Evolutionary conservation across 2,888 invertebrate genomes (phyloP).

Genomic region (Cheilosia vulpina): DNA sequence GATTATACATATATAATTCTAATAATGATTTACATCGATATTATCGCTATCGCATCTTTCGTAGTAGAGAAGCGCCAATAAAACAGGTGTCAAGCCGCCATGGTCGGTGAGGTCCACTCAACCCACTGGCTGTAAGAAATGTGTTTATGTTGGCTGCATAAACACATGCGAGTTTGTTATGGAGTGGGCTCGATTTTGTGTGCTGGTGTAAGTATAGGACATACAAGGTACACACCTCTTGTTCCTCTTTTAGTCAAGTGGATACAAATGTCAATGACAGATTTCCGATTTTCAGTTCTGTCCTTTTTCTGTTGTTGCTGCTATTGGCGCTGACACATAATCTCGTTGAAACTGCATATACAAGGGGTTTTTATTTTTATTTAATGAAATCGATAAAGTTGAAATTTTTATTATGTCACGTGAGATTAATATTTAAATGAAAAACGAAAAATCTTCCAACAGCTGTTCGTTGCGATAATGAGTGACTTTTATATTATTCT

Average conservation of each 20-base stretch:
- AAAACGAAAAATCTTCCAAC: conserved; percentile 18
- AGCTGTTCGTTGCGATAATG: conserved; percentile 23
- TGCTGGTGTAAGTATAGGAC: conserved; percentile 14
- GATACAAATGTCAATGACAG: conserved; percentile 54
- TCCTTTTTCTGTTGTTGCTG: conserved; percentile 42
- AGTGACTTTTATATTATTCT: conserved; percentile 27
- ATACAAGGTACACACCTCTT: conserved; percentile 24
- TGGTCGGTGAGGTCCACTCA: conserved; percentile 59
- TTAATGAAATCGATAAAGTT: conserved; percentile 50
- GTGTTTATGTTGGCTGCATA: conserved; percentile 24
- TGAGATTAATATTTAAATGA: conserved; percentile 7
- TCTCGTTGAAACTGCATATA: conserved; percentile 51
- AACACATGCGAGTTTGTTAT: not conserved
- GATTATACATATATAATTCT: conserved; percentile 15
- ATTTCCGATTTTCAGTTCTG: conserved; percentile 33
- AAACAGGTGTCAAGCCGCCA: conserved; percentile 56
- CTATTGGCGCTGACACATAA: conserved; percentile 38
- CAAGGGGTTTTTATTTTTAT: conserved; percentile 11
- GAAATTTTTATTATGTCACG: conserved; percentile 13
- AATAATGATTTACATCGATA: conserved; percentile 31
- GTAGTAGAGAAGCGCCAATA: conserved; percentile 38
- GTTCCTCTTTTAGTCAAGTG: conserved; percentile 50
- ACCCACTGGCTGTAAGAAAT: conserved; percentile 37
- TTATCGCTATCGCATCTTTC: conserved; percentile 37
- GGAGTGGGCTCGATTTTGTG: conserved; percentile 1